phyloP scores from a whole-genome alignment of 2,888 invertebrate genomes.

The Pachymerium ferrugineum region DNA sequence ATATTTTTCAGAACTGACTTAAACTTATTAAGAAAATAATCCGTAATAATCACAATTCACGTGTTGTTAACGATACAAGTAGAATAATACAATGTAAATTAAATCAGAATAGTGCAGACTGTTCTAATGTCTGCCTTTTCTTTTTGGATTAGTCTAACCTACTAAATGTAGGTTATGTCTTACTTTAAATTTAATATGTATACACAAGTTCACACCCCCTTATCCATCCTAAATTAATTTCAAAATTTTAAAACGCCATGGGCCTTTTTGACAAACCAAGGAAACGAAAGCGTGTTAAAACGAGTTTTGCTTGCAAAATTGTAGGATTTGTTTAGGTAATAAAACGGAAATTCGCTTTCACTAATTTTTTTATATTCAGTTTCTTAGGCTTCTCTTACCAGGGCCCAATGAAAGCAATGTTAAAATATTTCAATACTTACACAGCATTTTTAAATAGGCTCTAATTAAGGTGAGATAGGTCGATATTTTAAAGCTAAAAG shows the following conservation, averaged over 20 bases:
- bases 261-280: background rate
- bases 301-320: background rate
- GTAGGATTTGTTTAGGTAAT: background rate
- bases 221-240: background rate
- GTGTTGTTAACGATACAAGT: no score
- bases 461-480: background rate
- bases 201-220: no score
- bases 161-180: no score
- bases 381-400: background rate
- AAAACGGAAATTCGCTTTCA: background rate
- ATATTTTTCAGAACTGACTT: no score
- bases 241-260: conserved; percentile 13
- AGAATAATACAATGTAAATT: no score
- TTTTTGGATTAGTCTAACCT: no score
- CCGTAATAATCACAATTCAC: no score
- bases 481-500: background rate
- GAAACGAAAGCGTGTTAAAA: background rate
- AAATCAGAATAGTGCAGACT: no score
- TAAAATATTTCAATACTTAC: background rate
- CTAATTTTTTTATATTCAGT: background rate
- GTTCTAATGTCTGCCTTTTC: no score
- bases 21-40: no score
- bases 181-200: no score
- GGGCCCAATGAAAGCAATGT: background rate
- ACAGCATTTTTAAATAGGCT: background rate